Base-by-base conservation (phyloP, 1,140 invertebrate genomes). In the Drosophila azteca region DNA sequence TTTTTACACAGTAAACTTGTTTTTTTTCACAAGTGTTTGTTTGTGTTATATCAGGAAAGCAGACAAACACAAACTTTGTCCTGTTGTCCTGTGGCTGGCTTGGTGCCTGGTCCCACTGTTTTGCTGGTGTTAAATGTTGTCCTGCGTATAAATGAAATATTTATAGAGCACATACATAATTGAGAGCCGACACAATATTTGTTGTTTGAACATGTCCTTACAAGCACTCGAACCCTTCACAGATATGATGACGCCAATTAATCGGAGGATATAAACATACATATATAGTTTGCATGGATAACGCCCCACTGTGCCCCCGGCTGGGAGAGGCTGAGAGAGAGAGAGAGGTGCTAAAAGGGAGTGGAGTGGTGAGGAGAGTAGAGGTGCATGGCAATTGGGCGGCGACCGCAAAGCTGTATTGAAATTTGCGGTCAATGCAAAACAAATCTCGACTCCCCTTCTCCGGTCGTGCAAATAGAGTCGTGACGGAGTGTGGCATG, bases 391-490 rank as follows among this genome's bases (percentile, higher is more conserved):
- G 71, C 65, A 82, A 87, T 85, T 87, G 82, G 45, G 71, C 62
- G 65, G 72, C 72, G 69, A 58, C 82, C 82, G 78, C 82, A 87
- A 82, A 87, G 79, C 66, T 87, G 83, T 87, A 87, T 87, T 87
- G 82, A 87, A 87, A 87, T 88, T 87, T 87, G 82, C 82, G 82
- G 82, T 87, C 82, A 87, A 87, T 88, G 83, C 74, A 82, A 87
- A 85, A 88, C 82, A 87, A 87, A 78, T 88, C 74, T 78, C 65
- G 82, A 87, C 82, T 87, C 66, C 63, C 63, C 72, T 71, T 88
- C 66, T 65, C 78, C 65, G 39, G 63, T 82, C 35, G 69, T 57
- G 55, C 65, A 76, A 78, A 69, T 65, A 65, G 65, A 22, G 50
- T 43, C 53, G 22, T 15, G 35, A 41, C 4, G 46, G 6, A 22